Conservation (phyloP, 1,140 invertebrate genomes). For the Leptinotarsa lineolata region DNA sequence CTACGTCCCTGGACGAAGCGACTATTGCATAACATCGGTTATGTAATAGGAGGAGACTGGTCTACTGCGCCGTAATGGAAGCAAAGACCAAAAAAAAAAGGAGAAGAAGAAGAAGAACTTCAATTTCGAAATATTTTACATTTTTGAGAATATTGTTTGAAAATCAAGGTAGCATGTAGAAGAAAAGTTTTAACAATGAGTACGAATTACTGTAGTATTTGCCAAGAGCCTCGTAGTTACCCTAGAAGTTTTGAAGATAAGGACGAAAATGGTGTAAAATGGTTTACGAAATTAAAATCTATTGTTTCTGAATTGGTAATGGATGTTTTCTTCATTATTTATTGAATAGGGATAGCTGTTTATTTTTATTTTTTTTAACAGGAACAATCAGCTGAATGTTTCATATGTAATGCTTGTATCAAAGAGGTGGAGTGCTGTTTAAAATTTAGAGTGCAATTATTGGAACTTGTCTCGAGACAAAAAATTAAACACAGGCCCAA, state of each 20-base stretch:
- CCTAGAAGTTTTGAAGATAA: background rate
- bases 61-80: no score
- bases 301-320: conserved; percentile 33
- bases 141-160: no score
- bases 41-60: no score
- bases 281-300: conserved; percentile 25
- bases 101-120: no score
- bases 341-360: background rate
- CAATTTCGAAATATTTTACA: no score
- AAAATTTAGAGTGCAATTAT: conserved; percentile 12
- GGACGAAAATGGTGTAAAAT: conserved; percentile 22
- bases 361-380: background rate
- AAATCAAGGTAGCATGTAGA: no score
- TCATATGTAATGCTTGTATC: conserved; percentile 29
- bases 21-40: no score
- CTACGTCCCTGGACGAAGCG: no score
- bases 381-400: background rate
- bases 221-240: background rate
- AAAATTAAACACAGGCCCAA: no score
- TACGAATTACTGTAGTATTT: background rate
- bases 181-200: background rate
- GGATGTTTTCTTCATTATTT: background rate
- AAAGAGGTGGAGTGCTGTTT: conserved; percentile 23
- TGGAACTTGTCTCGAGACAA: background rate
- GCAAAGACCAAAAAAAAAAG: no score